Base-by-base conservation (phyloP, 1,140 invertebrate genomes). In the Drosophila bifasciata region DNA sequence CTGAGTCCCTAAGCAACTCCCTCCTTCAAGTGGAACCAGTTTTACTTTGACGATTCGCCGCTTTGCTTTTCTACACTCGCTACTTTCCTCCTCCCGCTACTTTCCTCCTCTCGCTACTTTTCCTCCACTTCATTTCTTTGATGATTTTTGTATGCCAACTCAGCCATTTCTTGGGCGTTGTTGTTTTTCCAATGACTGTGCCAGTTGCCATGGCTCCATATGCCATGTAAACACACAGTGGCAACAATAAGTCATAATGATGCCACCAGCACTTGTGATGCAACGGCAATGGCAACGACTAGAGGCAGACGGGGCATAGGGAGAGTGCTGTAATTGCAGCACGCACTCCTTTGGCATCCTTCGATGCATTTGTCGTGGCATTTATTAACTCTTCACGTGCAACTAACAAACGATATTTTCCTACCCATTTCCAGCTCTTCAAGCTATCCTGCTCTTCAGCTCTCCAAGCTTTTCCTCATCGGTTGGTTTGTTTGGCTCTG, bases 331-430 rank as follows among this genome's bases (percentile, higher is more conserved):
- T 76, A 85, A 73, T 86, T 80, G 77, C 81, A 70, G 73, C 81
- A 85, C 80, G 81, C 80, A 85, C 80, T 73, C 32, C 7, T 36
- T 36, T 13, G 68, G 50, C 56, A 62, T 51, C 56, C 67, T 80
- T 79, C 80, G 70, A 84, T 84, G 72, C 80, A 59, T 80, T 80
- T 69, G 72, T 73, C 62, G 64, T 86, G 74, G 66, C 83, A 81
- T 86, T 86, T 86, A 86, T 86, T 86, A 86, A 86, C 81, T 78
- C 66, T 81, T 88, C 83, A 86, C 83, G 83, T 88, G 83, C 83
- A 62, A 41, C 44, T 61, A 79, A 66, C 74, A 81, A 86, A 88
- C 59, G 71, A 81, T 71, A 66, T 67, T 64, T 71, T 57, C 51
- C 25, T 6, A n/a, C 41, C 13, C 7, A 23, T 76, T 21, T 48